phyloP scores from a whole-genome alignment of 2,113 vertebrate species.

The Tychaedon coryphoeus region DNA sequence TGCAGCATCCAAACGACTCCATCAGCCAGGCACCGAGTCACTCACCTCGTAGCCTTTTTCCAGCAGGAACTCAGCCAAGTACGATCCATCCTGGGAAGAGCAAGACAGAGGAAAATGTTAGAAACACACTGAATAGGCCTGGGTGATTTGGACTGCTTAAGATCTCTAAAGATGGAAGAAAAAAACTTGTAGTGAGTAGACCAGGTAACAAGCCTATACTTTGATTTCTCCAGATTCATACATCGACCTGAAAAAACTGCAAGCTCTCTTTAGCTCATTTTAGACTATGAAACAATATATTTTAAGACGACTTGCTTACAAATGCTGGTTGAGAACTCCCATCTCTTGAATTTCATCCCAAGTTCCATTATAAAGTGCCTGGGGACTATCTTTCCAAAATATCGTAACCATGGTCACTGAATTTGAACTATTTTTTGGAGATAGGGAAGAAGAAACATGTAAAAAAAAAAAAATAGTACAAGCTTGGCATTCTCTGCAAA shows the following conservation, averaged over 20 bases:
- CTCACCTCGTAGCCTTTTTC: conserved; percentile 96
- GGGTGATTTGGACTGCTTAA: not conserved
- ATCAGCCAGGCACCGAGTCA: conserved; percentile 75
- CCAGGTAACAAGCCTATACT: not conserved
- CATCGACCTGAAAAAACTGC: not conserved
- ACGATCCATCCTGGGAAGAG: conserved; percentile 92
- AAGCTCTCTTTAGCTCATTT: not conserved
- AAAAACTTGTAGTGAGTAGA: not conserved
- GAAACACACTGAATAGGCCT: not conserved
- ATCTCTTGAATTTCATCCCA: not conserved
- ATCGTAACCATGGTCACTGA: not conserved
- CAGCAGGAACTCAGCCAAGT: conserved; percentile 97
- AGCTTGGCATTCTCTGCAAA: not conserved
- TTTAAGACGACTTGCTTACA: conserved; percentile 2
- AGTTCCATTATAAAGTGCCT: not conserved
- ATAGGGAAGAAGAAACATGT: not conserved
- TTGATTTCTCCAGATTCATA: conserved; percentile 5
- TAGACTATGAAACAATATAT: not conserved
- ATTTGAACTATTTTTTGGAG: conserved; percentile 16
- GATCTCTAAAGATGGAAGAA: not conserved
- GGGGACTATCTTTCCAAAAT: not conserved
- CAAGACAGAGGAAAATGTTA: conserved; percentile 61
- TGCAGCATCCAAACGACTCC: conserved; percentile 65
- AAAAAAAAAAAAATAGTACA: not conserved
- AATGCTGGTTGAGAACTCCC: not conserved